A percentile compares a stretch with the other conserved stretches of the same genome.
phyloP scores from a whole-genome alignment of 2,113 vertebrate genomes.

The Actenoides lindsayi region DNA sequence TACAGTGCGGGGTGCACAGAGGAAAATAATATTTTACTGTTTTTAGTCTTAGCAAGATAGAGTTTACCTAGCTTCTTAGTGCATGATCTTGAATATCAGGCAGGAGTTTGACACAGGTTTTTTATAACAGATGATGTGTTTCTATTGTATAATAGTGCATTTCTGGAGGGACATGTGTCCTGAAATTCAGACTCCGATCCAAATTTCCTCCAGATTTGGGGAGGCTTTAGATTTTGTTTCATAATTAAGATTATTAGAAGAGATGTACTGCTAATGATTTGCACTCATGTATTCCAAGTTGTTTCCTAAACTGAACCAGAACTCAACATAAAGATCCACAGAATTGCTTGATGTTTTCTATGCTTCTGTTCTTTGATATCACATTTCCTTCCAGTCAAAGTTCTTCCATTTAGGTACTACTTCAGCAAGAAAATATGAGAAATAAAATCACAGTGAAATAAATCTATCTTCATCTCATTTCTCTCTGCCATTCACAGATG shows the following conservation, averaged over 20 bases:
- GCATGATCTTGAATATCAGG: neutral
- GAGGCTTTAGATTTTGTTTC: neutral
- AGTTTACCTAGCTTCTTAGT: neutral
- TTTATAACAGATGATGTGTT: neutral
- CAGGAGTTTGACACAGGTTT: neutral
- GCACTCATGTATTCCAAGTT: neutral
- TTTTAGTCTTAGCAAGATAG: neutral
- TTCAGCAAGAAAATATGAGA: slow-evolving; percentile 44
- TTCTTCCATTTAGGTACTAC: neutral
- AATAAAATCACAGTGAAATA: slow-evolving; percentile 53
- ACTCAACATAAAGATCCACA: neutral
- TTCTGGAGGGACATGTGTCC: neutral
- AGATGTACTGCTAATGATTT: neutral
- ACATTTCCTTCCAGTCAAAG: neutral
- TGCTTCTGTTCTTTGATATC: neutral
- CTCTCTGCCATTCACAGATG: slow-evolving; percentile 32
- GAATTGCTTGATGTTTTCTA: neutral
- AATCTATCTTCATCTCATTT: slow-evolving; percentile 61
- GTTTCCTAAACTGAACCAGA: neutral
- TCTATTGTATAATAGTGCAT: neutral
- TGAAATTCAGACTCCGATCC: neutral
- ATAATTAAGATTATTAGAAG: neutral
- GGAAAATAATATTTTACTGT: neutral
- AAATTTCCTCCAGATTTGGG: neutral
- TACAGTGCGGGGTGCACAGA: neutral